Conservation (phyloP, 2,888 invertebrate genomes). For the Pammene fasciana region DNA sequence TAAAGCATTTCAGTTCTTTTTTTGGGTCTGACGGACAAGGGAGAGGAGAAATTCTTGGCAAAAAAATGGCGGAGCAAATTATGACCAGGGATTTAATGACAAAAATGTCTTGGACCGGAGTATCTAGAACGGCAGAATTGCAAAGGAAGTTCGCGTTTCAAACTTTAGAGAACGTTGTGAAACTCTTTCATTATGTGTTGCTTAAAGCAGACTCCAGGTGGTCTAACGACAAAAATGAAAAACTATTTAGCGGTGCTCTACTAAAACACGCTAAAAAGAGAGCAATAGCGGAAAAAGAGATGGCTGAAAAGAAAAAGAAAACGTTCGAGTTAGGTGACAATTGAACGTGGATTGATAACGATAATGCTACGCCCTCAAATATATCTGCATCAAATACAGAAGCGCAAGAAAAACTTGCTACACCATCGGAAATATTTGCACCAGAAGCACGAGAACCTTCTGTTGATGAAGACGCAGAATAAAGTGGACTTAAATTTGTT, state of each 20-base stretch:
- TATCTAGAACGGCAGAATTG: slow-evolving; percentile 34
- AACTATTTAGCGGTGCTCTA: slow-evolving; percentile 38
- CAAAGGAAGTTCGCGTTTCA: slow-evolving; percentile 35
- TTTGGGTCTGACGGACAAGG: slow-evolving; percentile 26
- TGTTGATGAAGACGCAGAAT: neutral
- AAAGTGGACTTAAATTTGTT: neutral
- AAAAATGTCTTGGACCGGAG: slow-evolving; percentile 40
- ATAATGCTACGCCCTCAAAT: neutral
- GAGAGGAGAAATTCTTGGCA: slow-evolving; percentile 33
- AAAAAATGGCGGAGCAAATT: slow-evolving; percentile 36
- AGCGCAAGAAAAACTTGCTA: neutral
- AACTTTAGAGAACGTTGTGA: slow-evolving; percentile 30
- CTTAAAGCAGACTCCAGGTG: slow-evolving; percentile 35
- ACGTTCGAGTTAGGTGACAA: neutral
- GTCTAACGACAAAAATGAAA: slow-evolving; percentile 37
- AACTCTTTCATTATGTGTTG: slow-evolving; percentile 32
- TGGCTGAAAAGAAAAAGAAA: slow-evolving; percentile 15
- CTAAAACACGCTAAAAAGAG: slow-evolving; percentile 39
- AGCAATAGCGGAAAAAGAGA: slow-evolving; percentile 27
- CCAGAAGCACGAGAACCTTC: neutral
- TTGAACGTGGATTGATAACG: neutral
- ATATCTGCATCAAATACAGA: too few relatives aligned
- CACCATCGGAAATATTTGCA: neutral
- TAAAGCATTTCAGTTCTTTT: slow-evolving; percentile 6
- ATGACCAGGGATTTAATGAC: slow-evolving; percentile 36